Evolutionary conservation across 2,888 invertebrate genomes (phyloP).

Genomic region (Oscheius sp.): DNA sequence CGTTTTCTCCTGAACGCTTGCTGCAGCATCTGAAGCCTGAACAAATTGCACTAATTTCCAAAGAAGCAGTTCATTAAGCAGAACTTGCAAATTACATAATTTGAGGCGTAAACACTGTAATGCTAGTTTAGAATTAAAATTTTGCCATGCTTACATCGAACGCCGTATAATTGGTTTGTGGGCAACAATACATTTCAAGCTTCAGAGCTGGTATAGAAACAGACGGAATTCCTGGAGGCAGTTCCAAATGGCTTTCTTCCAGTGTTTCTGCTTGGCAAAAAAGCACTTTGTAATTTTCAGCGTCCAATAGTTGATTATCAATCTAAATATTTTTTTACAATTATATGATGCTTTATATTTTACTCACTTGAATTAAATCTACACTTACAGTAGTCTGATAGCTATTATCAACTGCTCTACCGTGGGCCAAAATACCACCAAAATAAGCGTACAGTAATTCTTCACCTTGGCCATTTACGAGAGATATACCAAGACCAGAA

Average conservation of each 20-base stretch:
- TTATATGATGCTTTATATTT: too few species aligned
- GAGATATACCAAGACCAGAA: constrained; percentile 74
- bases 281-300: constrained; percentile 86
- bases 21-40: constrained; percentile 58
- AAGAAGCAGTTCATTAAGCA: constrained; percentile 87
- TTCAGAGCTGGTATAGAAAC: constrained; percentile 81
- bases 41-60: constrained; percentile 79
- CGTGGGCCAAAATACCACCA: constrained; percentile 79
- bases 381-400: constrained; percentile 81
- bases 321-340: constrained; percentile 75
- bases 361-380: constrained; percentile 81
- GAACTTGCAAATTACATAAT: constrained; percentile 85
- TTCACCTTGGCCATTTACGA: constrained; percentile 73
- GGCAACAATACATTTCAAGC: constrained; percentile 83
- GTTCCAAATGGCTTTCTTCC: constrained; percentile 72
- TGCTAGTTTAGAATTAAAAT: constrained; percentile 27
- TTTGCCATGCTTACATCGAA: constrained; percentile 81
- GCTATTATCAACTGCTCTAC: constrained; percentile 84
- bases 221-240: constrained; percentile 49
- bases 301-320: constrained; percentile 88
- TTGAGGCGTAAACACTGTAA: constrained; percentile 83
- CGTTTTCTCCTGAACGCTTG: constrained; percentile 58
- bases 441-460: constrained; percentile 74
- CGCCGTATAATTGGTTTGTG: constrained; percentile 83
- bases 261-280: constrained; percentile 79